A percentile compares a stretch with the other conserved stretches of the same genome.
phyloP scores from a whole-genome alignment of 2,888 invertebrate genomes.

The Syritta pipiens region DNA sequence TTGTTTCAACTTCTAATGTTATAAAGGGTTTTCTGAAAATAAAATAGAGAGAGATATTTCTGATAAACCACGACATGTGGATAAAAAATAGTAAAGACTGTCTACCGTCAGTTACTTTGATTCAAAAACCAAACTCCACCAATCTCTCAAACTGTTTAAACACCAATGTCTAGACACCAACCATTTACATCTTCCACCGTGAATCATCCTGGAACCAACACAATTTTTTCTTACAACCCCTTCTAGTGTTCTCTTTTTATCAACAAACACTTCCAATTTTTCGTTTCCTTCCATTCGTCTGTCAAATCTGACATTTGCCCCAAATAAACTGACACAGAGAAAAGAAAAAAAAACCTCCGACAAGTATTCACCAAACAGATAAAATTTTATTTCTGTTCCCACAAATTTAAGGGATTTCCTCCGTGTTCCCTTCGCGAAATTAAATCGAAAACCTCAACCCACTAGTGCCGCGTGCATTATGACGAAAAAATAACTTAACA shows the following conservation, averaged over 20 bases:
- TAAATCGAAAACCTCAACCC: neutral
- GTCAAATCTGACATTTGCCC: conserved; percentile 53
- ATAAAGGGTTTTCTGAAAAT: too few relatives aligned
- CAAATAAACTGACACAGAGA: neutral
- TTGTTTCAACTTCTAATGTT: too few relatives aligned
- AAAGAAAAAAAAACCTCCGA: conserved; percentile 38
- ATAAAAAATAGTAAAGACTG: too few relatives aligned
- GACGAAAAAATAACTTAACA: conserved; percentile 14
- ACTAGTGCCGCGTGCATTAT: conserved; percentile 40
- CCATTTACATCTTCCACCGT: neutral
- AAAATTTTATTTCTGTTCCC: conserved; percentile 4
- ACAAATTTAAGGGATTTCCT: conserved; percentile 16
- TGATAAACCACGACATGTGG: too few relatives aligned
- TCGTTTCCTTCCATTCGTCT: conserved; percentile 18
- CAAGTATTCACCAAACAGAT: conserved; percentile 28
- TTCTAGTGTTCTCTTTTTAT: conserved; percentile 17
- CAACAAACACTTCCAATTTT: neutral
- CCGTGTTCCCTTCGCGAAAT: neutral
- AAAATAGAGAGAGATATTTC: too few relatives aligned
- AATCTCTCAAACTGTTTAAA: neutral
- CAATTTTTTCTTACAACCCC: neutral
- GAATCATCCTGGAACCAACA: neutral
- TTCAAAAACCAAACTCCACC: too few relatives aligned
- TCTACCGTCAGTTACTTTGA: too few relatives aligned
- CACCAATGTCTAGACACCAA: neutral